Base-by-base conservation (phyloP, 1,140 invertebrate genomes). In the Eubasilissa regina region DNA sequence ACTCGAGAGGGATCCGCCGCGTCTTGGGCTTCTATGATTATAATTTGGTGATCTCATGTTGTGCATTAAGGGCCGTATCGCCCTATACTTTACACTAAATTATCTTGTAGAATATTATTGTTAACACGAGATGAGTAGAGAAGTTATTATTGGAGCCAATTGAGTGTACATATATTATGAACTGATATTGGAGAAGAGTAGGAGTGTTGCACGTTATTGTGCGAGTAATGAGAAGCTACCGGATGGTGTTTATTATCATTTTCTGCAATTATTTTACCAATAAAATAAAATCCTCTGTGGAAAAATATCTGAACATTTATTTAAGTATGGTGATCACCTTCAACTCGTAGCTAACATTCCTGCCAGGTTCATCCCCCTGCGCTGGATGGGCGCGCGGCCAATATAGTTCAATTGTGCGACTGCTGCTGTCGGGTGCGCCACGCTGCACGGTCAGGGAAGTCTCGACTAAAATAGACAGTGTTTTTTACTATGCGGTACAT, bases 241-340 rank as follows among this genome's bases (percentile, higher is more conserved):
- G 13, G 47, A 70, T 9, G 66, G 15, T 51, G 66, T 44, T 44
- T 66, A 43, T 70, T 70, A 70, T 70, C 62, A 70, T 74, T 74
- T 74, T 74, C 25, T 56, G 70, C 70, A 74, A 55, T 74, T 56
- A 74, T 55, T 74, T 74, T 74, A 74, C 70, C 70, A 74, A 74
- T 74, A 45, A 64, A 47, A 70, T 70, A 70, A 74, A 74, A 74
- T 74, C 70, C 53, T 74, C 43, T 55, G 53, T 74, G 70, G 70
- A 74, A 74, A 72, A 25, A 53, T 25, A 74, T 74, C 53, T 74
- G 51, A 74, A 74, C 17, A 55, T 74, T 55, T 74, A 74, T 74
- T 74, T 74, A 74, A 45, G 60, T 48, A 47, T 48, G 17, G 44
- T 48, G 64, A 19, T 62, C 4, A 55, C 53, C 53, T 55, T n/a